A percentile compares a stretch with the other conserved stretches of the same genome.
Evolutionary conservation across 2,113 vertebrate species (phyloP).

Genomic region (Diphyllodes magnificus): DNA sequence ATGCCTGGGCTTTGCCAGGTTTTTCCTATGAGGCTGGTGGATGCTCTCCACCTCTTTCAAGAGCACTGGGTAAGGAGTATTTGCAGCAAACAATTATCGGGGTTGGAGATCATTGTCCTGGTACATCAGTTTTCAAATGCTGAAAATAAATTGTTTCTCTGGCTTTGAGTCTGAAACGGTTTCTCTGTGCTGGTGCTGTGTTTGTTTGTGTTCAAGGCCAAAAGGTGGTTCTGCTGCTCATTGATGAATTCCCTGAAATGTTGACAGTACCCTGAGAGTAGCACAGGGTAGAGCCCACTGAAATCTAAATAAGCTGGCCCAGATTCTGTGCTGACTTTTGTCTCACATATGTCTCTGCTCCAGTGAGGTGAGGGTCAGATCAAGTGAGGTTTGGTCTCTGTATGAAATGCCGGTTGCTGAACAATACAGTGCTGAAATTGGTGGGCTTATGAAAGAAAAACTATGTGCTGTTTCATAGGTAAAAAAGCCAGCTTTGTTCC

Average conservation of each 20-base stretch:
- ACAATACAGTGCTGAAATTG: neutral
- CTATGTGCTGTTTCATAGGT: neutral
- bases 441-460: neutral
- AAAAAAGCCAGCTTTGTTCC: neutral
- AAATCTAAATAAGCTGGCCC: neutral
- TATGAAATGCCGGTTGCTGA: neutral
- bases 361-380: neutral
- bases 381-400: neutral
- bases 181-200: neutral
- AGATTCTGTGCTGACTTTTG: neutral
- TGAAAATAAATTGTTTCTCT: conserved; percentile 5
- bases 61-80: neutral
- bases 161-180: neutral
- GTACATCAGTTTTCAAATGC: neutral
- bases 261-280: neutral
- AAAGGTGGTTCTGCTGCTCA: neutral
- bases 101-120: neutral
- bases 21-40: neutral
- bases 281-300: neutral
- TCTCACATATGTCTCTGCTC: neutral
- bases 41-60: neutral
- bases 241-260: neutral
- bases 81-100: neutral
- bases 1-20: neutral
- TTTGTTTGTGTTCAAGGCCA: conserved; percentile 2